These are phyloP conservation scores for Ormyrus labotus DNA, from an alignment of 2,888 invertebrate genomes.

Conservation along the genomic window DNA sequence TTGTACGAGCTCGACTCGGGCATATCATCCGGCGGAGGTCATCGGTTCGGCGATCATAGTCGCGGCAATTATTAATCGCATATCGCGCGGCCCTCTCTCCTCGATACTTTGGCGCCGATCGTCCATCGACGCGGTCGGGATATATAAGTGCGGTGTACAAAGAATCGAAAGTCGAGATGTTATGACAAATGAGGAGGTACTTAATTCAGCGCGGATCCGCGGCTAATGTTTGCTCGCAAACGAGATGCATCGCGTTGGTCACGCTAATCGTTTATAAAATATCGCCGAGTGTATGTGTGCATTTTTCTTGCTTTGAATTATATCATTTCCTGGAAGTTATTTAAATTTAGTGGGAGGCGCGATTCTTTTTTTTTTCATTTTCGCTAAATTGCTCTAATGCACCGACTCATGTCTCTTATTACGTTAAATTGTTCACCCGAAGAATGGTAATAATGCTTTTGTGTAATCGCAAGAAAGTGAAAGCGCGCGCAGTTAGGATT, in stretches of 20 bases:
- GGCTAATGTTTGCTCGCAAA: not conserved
- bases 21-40: constrained; percentile 60
- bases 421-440: constrained; percentile 1
- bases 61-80: constrained; percentile 61
- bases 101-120: constrained; percentile 25
- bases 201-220: constrained; percentile 15
- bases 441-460: constrained; percentile 25
- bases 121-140: constrained; percentile 3
- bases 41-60: constrained; percentile 70
- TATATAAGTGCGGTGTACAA: not conserved
- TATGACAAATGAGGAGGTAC: constrained; percentile 48
- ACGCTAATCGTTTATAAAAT: no score
- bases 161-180: constrained; percentile 23
- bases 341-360: no score
- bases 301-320: not conserved
- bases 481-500: constrained; percentile 8
- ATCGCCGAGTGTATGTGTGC: not conserved
- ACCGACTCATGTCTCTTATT: not conserved
- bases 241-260: not conserved
- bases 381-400: not conserved
- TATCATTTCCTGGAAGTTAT: no score
- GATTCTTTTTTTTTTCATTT: not conserved
- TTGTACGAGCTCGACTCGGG: not conserved
- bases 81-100: constrained; percentile 15
- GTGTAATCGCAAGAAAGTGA: constrained; percentile 36